Percentiles rank a stretch among this genome's conserved stretches.
These are phyloP conservation scores for Chiloscyllium punctatum DNA, from an alignment of 2,797 vertebrate genomes.

Conservation along the genomic window DNA sequence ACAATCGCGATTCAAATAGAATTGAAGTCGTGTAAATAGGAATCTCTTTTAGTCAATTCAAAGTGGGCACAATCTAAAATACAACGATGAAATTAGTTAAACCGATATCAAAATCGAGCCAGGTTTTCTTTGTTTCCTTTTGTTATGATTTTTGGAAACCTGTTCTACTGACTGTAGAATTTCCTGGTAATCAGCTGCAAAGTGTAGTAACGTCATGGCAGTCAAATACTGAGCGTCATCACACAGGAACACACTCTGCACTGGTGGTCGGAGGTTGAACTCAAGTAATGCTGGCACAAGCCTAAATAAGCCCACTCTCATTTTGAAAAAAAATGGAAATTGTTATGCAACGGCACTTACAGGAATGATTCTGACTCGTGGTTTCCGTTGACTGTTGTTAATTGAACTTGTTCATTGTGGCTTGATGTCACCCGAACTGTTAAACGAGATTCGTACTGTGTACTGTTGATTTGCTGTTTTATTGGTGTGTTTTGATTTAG, in stretches of 20 bases:
- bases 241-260: neutral
- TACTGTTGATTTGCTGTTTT: neutral
- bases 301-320: neutral
- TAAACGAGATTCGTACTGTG: neutral
- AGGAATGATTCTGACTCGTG: neutral
- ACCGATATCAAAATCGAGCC: neutral
- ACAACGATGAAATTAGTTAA: neutral
- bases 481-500: neutral
- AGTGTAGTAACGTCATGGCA: neutral
- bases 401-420: neutral
- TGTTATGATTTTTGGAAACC: neutral
- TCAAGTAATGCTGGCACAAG: neutral
- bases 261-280: neutral
- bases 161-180: neutral
- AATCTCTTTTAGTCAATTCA: neutral
- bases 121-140: neutral
- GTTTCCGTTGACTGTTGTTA: neutral
- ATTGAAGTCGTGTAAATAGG: neutral
- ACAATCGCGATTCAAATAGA: neutral
- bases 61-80: neutral
- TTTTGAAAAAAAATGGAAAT: neutral
- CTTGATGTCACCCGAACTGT: neutral
- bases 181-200: slow-evolving; percentile 25
- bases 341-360: neutral
- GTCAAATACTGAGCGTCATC: neutral